Conservation (phyloP, 2,113 vertebrate genomes). For the Tragelaphus buxtoni region DNA sequence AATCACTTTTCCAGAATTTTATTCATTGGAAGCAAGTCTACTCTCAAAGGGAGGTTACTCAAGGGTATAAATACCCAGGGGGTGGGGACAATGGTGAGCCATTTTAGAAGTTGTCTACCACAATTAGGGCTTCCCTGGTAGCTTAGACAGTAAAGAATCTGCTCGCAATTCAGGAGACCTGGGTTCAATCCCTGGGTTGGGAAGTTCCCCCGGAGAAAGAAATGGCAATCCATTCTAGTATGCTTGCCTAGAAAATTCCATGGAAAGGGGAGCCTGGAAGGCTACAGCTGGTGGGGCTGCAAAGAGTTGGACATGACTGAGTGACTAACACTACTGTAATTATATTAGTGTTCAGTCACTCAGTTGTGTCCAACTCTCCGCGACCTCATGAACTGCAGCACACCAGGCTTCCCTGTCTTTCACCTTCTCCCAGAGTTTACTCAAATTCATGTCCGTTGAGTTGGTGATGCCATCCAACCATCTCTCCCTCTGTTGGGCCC, state of each 20-base stretch:
- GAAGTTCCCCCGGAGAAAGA: background rate
- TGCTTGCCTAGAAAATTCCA: background rate
- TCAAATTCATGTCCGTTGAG: background rate
- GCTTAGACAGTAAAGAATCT: background rate
- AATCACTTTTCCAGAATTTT: background rate
- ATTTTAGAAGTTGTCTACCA: background rate
- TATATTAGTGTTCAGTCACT: background rate
- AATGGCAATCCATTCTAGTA: background rate
- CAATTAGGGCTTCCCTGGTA: background rate
- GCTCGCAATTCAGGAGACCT: background rate
- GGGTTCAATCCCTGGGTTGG: background rate
- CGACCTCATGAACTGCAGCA: background rate
- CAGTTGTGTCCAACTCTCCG: background rate
- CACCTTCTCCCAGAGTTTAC: background rate
- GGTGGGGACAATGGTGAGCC: background rate
- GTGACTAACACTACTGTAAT: background rate
- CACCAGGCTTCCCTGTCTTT: background rate
- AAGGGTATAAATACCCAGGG: background rate
- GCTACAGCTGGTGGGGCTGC: background rate
- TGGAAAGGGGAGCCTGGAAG: background rate
- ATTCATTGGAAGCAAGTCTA: background rate
- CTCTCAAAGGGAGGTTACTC: background rate
- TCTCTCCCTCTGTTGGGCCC: background rate
- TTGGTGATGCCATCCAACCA: background rate
- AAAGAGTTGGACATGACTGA: background rate